phyloP scores from a whole-genome alignment of 2,113 vertebrate species.

The Hippopotamus amphibius region DNA sequence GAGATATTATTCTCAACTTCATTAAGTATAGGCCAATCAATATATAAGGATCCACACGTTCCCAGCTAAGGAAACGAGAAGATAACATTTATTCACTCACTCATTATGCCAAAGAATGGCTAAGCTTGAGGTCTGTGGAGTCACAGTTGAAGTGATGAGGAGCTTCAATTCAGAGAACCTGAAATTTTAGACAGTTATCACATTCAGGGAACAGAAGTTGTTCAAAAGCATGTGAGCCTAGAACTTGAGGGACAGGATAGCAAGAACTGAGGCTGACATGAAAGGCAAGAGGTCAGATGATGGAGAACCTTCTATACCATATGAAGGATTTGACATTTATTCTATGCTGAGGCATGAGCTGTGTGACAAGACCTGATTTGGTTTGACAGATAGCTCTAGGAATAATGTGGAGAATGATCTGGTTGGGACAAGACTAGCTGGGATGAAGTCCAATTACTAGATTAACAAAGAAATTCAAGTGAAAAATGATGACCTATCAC shows the following conservation, averaged over 20 bases:
- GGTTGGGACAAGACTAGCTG: not conserved
- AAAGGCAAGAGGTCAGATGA: not conserved
- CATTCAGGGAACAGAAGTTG: not conserved
- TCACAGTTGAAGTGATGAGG: not conserved
- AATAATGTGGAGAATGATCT: not conserved
- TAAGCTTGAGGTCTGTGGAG: not conserved
- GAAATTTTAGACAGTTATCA: not conserved
- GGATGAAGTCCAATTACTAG: not conserved
- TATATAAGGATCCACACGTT: not conserved
- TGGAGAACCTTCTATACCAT: not conserved
- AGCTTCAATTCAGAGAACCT: not conserved
- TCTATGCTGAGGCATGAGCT: not conserved
- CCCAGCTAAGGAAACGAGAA: not conserved
- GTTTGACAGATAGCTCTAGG: not conserved
- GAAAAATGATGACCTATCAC: not conserved
- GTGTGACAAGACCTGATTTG: not conserved
- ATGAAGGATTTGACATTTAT: not conserved
- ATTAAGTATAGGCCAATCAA: not conserved
- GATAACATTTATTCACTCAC: not conserved
- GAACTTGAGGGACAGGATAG: not conserved
- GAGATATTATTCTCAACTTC: not conserved
- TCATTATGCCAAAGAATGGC: not conserved
- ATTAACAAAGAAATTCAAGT: not conserved
- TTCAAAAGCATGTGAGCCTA: not conserved
- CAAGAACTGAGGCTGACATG: not conserved